These are phyloP conservation scores for Periophthalmus modestus DNA, from an alignment of 2,113 vertebrate species.

Conservation along the genomic window DNA sequence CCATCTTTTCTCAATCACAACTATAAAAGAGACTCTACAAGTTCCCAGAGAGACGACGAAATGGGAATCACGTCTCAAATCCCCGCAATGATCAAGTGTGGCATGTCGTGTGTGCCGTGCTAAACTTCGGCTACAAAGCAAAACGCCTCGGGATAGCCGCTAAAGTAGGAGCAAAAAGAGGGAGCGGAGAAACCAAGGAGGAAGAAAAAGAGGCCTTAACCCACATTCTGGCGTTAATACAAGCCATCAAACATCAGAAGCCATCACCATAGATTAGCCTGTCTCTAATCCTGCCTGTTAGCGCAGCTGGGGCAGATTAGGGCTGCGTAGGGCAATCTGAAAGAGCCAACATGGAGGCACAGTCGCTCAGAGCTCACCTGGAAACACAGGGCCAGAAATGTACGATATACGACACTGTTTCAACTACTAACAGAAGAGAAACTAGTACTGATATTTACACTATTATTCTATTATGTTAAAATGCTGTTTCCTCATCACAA, in stretches of 20 bases:
- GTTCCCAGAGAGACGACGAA: slow-evolving; percentile 33
- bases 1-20: slow-evolving; percentile 41
- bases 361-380: slow-evolving; percentile 71
- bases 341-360: slow-evolving; percentile 68
- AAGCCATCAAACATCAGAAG: slow-evolving; percentile 68
- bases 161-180: slow-evolving; percentile 37
- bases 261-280: slow-evolving; percentile 69
- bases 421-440: slow-evolving; percentile 28
- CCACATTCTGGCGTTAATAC: slow-evolving; percentile 60
- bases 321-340: slow-evolving; percentile 53
- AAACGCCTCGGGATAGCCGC: slow-evolving; percentile 50
- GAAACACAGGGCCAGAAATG: slow-evolving; percentile 70
- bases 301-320: slow-evolving; percentile 75
- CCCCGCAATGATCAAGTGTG: slow-evolving; percentile 52
- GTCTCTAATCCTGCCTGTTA: slow-evolving; percentile 73
- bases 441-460: too few species aligned
- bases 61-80: slow-evolving; percentile 42
- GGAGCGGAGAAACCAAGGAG: slow-evolving; percentile 30
- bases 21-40: slow-evolving; percentile 42
- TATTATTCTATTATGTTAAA: too few species aligned
- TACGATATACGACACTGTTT: slow-evolving; percentile 68
- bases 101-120: slow-evolving; percentile 30
- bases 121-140: slow-evolving; percentile 43
- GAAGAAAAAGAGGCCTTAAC: slow-evolving; percentile 38
- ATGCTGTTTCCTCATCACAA: too few species aligned